phyloP scores from a whole-genome alignment of 2,113 vertebrate species.

The Ifrita kowaldi region DNA sequence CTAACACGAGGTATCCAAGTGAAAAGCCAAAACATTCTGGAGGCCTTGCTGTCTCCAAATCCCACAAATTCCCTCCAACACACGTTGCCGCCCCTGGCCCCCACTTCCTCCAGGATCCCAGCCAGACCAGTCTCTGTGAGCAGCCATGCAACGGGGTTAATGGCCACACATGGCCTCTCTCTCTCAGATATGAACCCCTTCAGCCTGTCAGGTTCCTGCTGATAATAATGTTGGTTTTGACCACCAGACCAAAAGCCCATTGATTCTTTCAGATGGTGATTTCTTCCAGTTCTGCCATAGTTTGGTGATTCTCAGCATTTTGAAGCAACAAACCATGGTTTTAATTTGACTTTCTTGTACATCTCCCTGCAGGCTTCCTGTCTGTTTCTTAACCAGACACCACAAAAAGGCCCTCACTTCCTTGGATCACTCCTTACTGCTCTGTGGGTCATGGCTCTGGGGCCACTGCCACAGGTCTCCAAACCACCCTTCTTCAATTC shows the following conservation, averaged over 20 bases:
- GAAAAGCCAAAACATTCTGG: neutral
- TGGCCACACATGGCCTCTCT: neutral
- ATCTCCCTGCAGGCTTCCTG: neutral
- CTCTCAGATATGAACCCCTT: neutral
- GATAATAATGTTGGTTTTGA: neutral
- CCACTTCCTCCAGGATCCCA: neutral
- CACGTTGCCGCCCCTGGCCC: accelerated
- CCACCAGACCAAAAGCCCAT: neutral
- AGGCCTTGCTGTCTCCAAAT: neutral
- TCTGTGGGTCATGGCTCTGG: neutral
- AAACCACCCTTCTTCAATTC: neutral
- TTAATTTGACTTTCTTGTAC: neutral
- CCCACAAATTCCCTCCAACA: accelerated
- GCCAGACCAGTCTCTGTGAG: neutral
- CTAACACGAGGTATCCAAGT: accelerated
- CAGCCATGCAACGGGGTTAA: accelerated
- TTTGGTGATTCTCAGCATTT: neutral
- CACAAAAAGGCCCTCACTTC: neutral
- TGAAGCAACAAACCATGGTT: neutral
- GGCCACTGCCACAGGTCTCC: neutral
- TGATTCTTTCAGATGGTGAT: neutral
- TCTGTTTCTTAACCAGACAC: neutral
- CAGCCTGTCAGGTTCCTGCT: neutral
- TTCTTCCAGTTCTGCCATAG: neutral
- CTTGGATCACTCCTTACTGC: neutral